Base-by-base conservation (phyloP, 2,888 invertebrate species). In the Polymixis lichenea region DNA sequence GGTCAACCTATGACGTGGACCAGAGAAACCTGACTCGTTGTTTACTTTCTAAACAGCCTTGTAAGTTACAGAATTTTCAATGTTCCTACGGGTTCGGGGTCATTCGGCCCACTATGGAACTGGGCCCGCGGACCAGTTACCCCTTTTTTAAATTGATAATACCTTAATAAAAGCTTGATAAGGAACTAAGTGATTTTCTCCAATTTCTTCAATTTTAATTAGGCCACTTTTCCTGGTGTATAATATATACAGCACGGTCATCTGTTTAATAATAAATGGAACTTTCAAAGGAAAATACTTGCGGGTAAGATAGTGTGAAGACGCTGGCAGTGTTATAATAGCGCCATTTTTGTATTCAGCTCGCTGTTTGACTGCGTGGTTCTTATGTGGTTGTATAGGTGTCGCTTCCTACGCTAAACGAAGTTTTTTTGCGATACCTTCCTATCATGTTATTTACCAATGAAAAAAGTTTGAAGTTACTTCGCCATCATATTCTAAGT, bases 341-440 rank as follows among this genome's bases (percentile, higher is more conserved):
- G 38, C 22, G 49, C 38, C 28, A 43, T 55, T 55, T 28, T 56
- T 28, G 17, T n/a, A 22, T 8, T 17, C 28, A 56, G 43, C 13
- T n/a, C 32, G 19, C 46, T 9, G 22, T 28, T 32, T 15, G 19
- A 25, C 46, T 56, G 7, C 56, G 15, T 72, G 58, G 46, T 56
- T 32, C 32, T 32, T 19, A 72, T n/a, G 56, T 17, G 25, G 3
- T 17, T 32, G 15, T 11, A 25, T 72, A 72, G 72, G 15, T 72
- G 72, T 49, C 72, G 56, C 67, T 25, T 7, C 32, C 17, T 38
- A n/a, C 38, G n/a, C 51, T 32, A 32, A 58, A 8, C 19, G 28
- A 60, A 19, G 9, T 9, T 15, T 58, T 15, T 25, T 28, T 58
- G 19, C 19, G 19, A 9, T 60, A 19, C 8, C n/a, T n/a, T n/a